Evolutionary conservation across 2,113 vertebrate genomes (phyloP), one percentile per base, ranked within the genome.

Genomic region (Thryonomys swinderianus): DNA sequence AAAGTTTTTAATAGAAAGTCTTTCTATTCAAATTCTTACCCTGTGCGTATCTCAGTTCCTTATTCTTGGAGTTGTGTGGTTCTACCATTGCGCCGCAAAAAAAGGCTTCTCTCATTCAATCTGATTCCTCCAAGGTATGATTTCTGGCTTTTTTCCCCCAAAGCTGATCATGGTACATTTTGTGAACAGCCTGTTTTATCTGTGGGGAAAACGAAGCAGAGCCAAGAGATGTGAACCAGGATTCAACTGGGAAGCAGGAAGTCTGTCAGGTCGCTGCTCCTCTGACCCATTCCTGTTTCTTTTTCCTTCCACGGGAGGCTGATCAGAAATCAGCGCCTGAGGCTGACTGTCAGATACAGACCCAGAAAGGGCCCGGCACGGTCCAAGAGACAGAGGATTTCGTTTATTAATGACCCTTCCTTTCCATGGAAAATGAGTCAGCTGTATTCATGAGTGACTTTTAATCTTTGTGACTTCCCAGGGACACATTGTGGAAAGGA

Each of bases 391-490:
- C 51, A 21, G 45, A 67, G 32, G 30, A 37, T 45, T 81, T 34
- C 53, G 21, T 71, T 69, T 53, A 20, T 45, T 57, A 5, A 30
- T 20, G 14, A 23, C 34, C 42, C 45, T 88, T 69, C 48, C 61
- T 88, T 88, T 53, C 55, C 34, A 17, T 42, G 32, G 53, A 80
- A 74, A 83, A 79, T 62, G 42, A 62, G n/a, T 73, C 71, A 34
- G 13, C 32, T 73, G 67, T 20, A 18, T 93, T 79, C 37, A 82
- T 81, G 21, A 32, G 25, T 87, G 55, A 67, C 21, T 88, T 84
- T 89, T 53, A 67, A 79, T 73, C 83, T 57, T 69, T 88, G 55
- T 55, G 7, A 48, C 45, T 96, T 18, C 91, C 79, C 78, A 91
- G 84, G 85, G 71, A 62, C 34, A 42, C 48, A 85, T 91, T 82